Evolutionary conservation across 2,888 invertebrate species (phyloP).

Genomic region (Hypselothyrea guttata): DNA sequence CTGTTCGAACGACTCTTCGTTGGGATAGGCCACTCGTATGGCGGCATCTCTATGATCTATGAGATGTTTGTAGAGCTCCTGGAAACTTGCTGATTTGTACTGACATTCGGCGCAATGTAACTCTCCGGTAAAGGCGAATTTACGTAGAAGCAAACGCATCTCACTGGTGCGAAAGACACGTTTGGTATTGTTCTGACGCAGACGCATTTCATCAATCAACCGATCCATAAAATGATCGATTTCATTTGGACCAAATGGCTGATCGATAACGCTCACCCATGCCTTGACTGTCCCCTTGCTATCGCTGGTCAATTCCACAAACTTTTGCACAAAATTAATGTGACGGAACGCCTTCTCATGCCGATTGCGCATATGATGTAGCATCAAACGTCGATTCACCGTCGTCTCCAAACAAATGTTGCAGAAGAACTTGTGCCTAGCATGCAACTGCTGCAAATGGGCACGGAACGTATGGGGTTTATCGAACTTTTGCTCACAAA

Average conservation of each 20-base stretch:
- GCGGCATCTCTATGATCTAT: conserved; percentile 83
- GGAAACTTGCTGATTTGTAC: conserved; percentile 87
- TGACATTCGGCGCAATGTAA: conserved; percentile 87
- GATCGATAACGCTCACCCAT: conserved; percentile 44
- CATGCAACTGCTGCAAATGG: conserved; percentile 85
- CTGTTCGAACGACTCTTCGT: conserved; percentile 12
- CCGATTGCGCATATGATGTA: conserved; percentile 83
- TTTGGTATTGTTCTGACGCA: conserved; percentile 58
- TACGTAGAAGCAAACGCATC: conserved; percentile 85
- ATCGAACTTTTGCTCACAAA: conserved; percentile 59
- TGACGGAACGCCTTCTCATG: conserved; percentile 82
- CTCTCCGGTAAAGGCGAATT: conserved; percentile 85
- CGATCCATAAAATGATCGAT: conserved; percentile 41
- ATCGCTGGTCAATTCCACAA: conserved; percentile 10
- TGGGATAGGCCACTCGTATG: conserved; percentile 85
- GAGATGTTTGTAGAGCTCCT: conserved; percentile 87
- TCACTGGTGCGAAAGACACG: conserved; percentile 85
- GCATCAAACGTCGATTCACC: conserved; percentile 66
- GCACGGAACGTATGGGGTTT: conserved; percentile 81
- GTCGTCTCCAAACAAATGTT: conserved; percentile 84
- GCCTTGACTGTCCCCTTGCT: conserved; percentile 57
- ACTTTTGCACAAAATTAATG: conserved; percentile 15
- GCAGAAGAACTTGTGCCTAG: conserved; percentile 85
- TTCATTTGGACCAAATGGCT: conserved; percentile 69
- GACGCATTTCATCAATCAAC: conserved; percentile 61